These are phyloP conservation scores for Hirundo rustica DNA, from an alignment of 2,797 vertebrate species.

Conservation along the genomic window DNA sequence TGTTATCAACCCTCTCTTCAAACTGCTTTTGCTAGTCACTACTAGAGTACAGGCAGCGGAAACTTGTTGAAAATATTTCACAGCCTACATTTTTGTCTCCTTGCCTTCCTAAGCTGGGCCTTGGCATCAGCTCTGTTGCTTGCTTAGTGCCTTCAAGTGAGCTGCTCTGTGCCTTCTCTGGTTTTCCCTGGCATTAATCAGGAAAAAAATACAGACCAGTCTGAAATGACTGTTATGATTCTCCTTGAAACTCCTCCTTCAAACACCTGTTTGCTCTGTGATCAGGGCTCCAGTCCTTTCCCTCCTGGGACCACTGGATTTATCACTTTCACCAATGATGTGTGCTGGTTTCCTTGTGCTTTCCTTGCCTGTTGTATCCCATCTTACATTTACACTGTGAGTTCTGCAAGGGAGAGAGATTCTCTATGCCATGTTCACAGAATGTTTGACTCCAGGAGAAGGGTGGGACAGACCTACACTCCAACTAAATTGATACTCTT, in stretches of 20 bases:
- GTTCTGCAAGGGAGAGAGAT: background rate
- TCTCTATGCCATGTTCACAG: background rate
- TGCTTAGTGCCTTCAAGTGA: background rate
- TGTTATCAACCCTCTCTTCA: background rate
- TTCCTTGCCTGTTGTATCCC: background rate
- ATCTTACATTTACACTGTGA: background rate
- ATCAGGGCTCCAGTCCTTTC: background rate
- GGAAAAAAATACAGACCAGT: background rate
- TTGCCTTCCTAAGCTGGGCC: fast-evolving
- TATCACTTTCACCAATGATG: background rate
- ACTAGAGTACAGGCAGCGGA: background rate
- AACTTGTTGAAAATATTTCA: background rate
- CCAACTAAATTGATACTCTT: background rate
- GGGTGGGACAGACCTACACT: background rate
- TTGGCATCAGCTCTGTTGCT: background rate
- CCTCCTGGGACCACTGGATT: background rate
- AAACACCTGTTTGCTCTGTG: background rate
- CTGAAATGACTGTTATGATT: background rate
- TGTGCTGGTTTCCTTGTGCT: background rate
- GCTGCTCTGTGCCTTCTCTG: background rate
- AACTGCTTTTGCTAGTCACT: background rate
- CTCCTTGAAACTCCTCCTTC: background rate
- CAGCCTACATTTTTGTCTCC: background rate
- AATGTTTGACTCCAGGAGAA: background rate
- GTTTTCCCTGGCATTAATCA: background rate